Evolutionary conservation across 1,140 invertebrate species (phyloP).

Genomic region (Himalopsyche phryganea): DNA sequence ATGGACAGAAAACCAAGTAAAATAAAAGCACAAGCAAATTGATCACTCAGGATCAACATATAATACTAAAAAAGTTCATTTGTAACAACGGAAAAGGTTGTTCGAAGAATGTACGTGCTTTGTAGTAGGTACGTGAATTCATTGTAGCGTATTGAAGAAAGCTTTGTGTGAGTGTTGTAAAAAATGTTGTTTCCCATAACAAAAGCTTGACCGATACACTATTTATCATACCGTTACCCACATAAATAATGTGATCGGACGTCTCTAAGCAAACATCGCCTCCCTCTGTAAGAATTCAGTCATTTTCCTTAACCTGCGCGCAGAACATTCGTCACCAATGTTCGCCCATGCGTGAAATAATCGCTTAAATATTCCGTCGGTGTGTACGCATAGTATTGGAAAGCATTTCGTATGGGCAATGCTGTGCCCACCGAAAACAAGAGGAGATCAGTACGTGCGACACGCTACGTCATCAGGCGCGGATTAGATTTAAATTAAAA

Average conservation of each 20-base stretch:
- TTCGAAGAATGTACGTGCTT: too few species aligned
- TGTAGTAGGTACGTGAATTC: too few species aligned
- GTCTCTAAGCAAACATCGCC: background rate
- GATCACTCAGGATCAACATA: too few species aligned
- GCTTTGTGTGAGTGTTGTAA: too few species aligned
- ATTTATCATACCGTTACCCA: background rate
- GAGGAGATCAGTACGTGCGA: conserved; percentile 2
- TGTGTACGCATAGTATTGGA: conserved; percentile 12
- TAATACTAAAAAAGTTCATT: too few species aligned
- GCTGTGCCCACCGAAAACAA: conserved; percentile 12
- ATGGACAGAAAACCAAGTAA: too few species aligned
- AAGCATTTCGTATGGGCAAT: conserved; percentile 18
- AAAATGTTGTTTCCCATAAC: background rate
- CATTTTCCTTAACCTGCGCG: background rate
- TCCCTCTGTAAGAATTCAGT: background rate
- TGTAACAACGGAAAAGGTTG: too few species aligned
- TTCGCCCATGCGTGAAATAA: conserved; percentile 28
- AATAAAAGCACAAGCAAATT: too few species aligned
- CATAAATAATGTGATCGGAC: conserved; percentile 1
- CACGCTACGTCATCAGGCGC: conserved; percentile 2
- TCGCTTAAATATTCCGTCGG: conserved; percentile 32
- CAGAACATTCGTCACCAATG: conserved; percentile 29
- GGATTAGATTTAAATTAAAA: conserved; percentile 9
- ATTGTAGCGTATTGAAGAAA: too few species aligned
- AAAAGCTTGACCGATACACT: background rate